Base-by-base conservation (phyloP, 2,797 vertebrate species). In the Acestrorhynchus altus region DNA sequence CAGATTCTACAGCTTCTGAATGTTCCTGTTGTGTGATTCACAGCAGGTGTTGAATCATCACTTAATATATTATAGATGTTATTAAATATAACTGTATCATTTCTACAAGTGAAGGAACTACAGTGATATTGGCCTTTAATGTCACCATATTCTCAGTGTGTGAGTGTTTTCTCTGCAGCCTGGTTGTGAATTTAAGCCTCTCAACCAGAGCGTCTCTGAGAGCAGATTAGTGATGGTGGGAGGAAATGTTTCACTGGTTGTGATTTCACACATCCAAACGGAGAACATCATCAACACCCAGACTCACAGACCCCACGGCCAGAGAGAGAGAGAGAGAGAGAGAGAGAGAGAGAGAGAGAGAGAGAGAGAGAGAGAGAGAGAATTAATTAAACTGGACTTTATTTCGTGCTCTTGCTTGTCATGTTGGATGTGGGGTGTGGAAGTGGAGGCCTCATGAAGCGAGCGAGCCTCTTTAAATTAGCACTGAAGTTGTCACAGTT, bases 371-470 rank as follows among this genome's bases (percentile, higher is more conserved):
- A n/a, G 56, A 57, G 56, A 28, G 56, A 28, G 56, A 56, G 52
- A 24, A 20, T 57, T 88, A 90, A 93, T 92, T 80, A 86, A 90
- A 89, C 79, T 9, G 65, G 90, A 92, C 89, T 90, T 75, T 86
- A 81, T 82, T 87, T 90, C 81, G 85, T 86, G 89, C 87, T 91
- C 92, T 91, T 90, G 89, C 90, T 85, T 89, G 93, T 93, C 93
- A 91, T 5, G 46, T 88, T 80, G 63, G 83, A 91, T 93, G 83
- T 85, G 66, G 28, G 81, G 49, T 49, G 77, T 47, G 12, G 78
- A 35, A 70, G 26, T 47, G 0, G 77, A 60, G 63, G 83, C 15
- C 84, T 77, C 67, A 77, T 35, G 42, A 73, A 49, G 78, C 83
- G 81, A 24, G 64, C 83, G 18, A 85, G 90, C 86, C 85, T 84